phyloP scores from a whole-genome alignment of 2,113 vertebrate genomes.

The Brienomyrus brachyistius region DNA sequence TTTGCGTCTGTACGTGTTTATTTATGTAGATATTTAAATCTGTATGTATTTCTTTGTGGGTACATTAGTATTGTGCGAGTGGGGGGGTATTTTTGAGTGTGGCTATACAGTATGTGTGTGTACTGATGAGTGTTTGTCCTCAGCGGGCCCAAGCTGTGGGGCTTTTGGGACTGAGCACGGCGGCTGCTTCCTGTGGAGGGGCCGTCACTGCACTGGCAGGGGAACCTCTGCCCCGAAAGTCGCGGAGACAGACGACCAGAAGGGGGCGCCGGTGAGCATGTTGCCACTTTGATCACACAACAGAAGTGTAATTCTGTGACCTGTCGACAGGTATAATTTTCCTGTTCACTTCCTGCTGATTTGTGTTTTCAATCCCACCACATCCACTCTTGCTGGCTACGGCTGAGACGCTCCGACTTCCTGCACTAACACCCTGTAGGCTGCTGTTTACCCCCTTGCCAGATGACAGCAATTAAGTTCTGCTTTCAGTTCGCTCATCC shows the following conservation, averaged over 20 bases:
- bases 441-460: not conserved
- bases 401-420: not conserved
- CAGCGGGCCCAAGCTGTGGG: not conserved
- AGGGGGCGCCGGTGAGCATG: conserved; percentile 47
- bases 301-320: too few relatives aligned
- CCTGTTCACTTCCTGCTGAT: not conserved
- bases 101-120: not conserved
- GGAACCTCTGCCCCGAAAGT: conserved; percentile 52
- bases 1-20: not conserved
- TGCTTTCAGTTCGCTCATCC: not conserved
- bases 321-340: not conserved
- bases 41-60: not conserved
- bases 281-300: not conserved
- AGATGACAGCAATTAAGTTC: not conserved
- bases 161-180: conserved; percentile 31
- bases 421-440: not conserved
- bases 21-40: not conserved
- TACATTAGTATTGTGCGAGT: not conserved
- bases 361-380: not conserved
- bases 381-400: not conserved
- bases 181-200: conserved; percentile 62
- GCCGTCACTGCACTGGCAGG: conserved; percentile 44
- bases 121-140: not conserved
- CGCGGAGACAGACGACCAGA: conserved; percentile 43
- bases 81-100: not conserved